These are phyloP conservation scores for Anagyrus pseudococci DNA, from an alignment of 2,888 invertebrate genomes.

Conservation along the genomic window DNA sequence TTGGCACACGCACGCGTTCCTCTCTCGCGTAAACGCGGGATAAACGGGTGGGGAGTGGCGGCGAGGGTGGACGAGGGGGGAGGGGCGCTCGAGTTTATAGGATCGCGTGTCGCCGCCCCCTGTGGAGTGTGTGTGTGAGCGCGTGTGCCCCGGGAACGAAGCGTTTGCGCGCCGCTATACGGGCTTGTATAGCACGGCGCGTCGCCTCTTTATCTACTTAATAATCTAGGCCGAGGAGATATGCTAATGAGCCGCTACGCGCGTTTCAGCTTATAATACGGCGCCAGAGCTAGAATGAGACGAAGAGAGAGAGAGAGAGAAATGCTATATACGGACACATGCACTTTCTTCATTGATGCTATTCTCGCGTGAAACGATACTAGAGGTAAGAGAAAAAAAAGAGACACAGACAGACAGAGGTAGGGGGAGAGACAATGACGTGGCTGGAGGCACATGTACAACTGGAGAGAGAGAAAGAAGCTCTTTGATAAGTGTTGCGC, in stretches of 20 bases:
- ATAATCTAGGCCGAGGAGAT: conserved; percentile 32
- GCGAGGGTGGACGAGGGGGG: no score
- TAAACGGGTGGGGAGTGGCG: no score
- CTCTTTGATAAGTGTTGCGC: no score
- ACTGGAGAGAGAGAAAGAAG: no score
- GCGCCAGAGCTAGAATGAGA: no score
- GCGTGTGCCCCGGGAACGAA: neutral
- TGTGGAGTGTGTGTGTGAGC: no score
- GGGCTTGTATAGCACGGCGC: neutral
- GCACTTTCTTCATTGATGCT: conserved; percentile 19
- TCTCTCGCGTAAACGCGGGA: neutral
- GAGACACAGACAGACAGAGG: neutral
- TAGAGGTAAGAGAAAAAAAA: conserved; percentile 11
- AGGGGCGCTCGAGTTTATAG: no score
- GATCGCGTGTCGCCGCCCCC: no score
- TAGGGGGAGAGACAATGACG: neutral
- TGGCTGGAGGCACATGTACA: no score
- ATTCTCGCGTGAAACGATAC: neutral
- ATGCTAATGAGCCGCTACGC: conserved; percentile 25
- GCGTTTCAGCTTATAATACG: conserved; percentile 14
- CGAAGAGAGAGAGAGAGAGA: no score
- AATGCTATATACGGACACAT: neutral
- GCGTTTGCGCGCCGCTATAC: neutral
- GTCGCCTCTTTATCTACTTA: conserved; percentile 5
- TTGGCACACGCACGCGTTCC: conserved; percentile 5